Conservation (phyloP, 2,888 invertebrate genomes). For the Mesorhabditis sp. region DNA sequence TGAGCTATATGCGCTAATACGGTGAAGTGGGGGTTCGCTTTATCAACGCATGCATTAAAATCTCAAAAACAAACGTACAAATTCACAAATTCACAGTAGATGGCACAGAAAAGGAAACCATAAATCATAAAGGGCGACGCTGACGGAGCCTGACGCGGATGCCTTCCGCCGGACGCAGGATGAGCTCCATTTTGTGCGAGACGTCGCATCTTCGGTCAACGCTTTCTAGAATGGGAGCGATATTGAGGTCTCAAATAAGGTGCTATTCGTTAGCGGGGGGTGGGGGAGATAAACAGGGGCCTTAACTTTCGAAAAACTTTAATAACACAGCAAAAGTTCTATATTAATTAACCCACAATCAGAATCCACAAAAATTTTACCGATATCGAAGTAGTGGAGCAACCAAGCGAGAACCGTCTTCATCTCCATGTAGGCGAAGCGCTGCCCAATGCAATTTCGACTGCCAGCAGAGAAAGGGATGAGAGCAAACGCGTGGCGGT, state of each 20-base stretch:
- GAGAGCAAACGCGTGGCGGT: slow-evolving; percentile 60
- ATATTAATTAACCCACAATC: not conserved
- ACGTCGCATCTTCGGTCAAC: not conserved
- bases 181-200: slow-evolving; percentile 57
- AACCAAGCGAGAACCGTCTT: slow-evolving; percentile 60
- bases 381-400: slow-evolving; percentile 59
- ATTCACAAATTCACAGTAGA: no score
- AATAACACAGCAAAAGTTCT: no score
- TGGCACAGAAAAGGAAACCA: no score
- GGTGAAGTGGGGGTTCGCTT: no score
- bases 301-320: no score
- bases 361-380: slow-evolving; percentile 23
- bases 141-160: slow-evolving; percentile 55
- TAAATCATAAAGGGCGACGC: not conserved
- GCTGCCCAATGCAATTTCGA: slow-evolving; percentile 62
- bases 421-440: slow-evolving; percentile 60
- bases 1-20: no score
- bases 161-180: slow-evolving; percentile 60
- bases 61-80: no score
- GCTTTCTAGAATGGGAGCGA: not conserved
- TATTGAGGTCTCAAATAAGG: not conserved
- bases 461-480: slow-evolving; percentile 63
- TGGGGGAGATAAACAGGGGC: slow-evolving; percentile 25
- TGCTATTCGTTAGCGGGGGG: no score
- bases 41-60: no score